Conservation (phyloP, 2,797 vertebrate genomes). For the Chiroxiphia lanceolata region DNA sequence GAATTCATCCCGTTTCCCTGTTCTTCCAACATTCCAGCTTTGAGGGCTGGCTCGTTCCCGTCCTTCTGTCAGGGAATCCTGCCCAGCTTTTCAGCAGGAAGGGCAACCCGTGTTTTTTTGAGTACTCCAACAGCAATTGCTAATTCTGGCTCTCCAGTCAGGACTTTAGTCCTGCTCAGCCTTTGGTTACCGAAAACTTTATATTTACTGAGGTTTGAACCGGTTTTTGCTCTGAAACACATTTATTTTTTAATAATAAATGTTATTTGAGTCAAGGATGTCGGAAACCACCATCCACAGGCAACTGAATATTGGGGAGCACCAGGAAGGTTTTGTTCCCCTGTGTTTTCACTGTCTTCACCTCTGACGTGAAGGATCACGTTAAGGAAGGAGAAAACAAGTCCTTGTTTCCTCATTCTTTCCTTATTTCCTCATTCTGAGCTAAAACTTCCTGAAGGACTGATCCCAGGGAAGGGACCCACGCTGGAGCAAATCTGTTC, state of each 20-base stretch:
- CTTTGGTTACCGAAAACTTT: not conserved
- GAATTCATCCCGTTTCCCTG: rapidly evolving
- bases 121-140: rapidly evolving
- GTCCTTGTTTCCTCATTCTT: not conserved
- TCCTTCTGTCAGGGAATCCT: rapidly evolving
- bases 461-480: no score
- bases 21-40: rapidly evolving
- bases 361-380: not conserved
- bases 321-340: not conserved
- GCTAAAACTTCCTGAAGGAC: not conserved
- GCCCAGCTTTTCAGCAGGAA: not conserved
- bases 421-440: not conserved
- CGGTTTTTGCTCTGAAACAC: not conserved
- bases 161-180: not conserved
- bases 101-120: rapidly evolving
- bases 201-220: rapidly evolving
- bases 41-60: rapidly evolving
- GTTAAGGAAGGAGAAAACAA: not conserved
- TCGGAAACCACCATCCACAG: not conserved
- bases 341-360: not conserved
- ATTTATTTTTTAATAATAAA: not conserved
- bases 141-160: rapidly evolving
- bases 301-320: not conserved
- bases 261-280: not conserved
- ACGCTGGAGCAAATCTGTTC: no score